Conservation (phyloP, 2,797 vertebrate species). For the Labroides dimidiatus region DNA sequence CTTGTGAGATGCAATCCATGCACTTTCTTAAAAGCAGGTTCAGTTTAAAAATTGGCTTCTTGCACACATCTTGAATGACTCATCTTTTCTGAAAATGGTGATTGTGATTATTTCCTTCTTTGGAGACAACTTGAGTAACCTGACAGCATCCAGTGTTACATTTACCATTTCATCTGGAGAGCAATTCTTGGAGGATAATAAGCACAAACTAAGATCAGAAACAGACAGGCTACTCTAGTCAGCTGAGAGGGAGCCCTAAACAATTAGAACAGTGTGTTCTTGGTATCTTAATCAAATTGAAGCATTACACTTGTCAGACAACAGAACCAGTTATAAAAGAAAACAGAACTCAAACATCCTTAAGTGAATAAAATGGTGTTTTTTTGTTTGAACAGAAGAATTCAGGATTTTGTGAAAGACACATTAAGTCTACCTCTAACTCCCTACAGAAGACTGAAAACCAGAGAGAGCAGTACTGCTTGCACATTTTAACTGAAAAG, state of each 20-base stretch:
- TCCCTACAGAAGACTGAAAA: too few relatives aligned
- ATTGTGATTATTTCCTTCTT: not conserved
- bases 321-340: not conserved
- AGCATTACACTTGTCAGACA: not conserved
- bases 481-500: too few relatives aligned
- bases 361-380: not conserved
- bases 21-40: not conserved
- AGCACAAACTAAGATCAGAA: not conserved
- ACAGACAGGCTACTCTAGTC: too few relatives aligned
- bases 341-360: not conserved
- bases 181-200: too few relatives aligned
- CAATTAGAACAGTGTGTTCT: not conserved
- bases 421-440: not conserved
- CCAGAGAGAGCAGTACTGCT: not conserved
- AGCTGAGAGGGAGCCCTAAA: not conserved
- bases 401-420: not conserved
- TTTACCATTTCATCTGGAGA: too few relatives aligned
- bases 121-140: not conserved
- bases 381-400: not conserved
- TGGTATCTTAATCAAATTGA: not conserved
- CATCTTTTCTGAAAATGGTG: not conserved
- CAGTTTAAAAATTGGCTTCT: not conserved
- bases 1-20: not conserved
- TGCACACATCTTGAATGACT: not conserved
- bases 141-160: too few relatives aligned